Evolutionary conservation across 2,113 vertebrate species (phyloP).

Genomic region (Oreochromis spilurus): DNA sequence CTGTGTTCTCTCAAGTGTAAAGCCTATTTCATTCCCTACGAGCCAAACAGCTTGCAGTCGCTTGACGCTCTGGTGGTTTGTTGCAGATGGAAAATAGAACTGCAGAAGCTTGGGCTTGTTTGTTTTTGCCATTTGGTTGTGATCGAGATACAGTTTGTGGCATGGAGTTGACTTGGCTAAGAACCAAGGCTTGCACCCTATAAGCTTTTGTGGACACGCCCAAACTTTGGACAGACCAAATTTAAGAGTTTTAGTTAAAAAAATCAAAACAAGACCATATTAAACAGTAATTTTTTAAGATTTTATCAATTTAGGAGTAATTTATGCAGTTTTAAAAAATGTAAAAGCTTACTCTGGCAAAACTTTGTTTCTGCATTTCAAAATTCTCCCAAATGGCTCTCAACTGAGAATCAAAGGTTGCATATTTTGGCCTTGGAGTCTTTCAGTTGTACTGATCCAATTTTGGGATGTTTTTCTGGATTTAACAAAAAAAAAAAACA

Average conservation of each 20-base stretch:
- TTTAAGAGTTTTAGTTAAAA: neutral
- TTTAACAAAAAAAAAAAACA: neutral
- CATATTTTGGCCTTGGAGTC: neutral
- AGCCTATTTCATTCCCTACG: conserved; percentile 57
- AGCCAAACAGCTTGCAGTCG: conserved; percentile 59
- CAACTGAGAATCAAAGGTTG: neutral
- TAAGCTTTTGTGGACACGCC: neutral
- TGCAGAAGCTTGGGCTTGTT: conserved; percentile 35
- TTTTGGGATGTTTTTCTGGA: neutral
- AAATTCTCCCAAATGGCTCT: neutral
- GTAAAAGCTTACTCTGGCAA: neutral
- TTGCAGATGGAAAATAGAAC: conserved; percentile 53
- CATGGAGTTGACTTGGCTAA: neutral
- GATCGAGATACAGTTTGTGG: conserved; percentile 19
- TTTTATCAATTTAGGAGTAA: neutral
- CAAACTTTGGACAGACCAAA: neutral
- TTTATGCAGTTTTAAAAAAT: neutral
- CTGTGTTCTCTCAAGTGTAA: conserved; percentile 57
- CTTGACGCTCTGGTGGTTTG: conserved; percentile 48
- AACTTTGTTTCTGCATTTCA: neutral
- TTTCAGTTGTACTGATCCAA: neutral
- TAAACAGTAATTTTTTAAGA: neutral
- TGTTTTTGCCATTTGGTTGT: conserved; percentile 40
- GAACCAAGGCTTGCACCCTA: neutral
- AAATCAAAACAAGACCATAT: neutral